Percentiles rank a stretch among this genome's conserved stretches.
Conservation (phyloP, 1,140 invertebrate species). For the Nephotettix cincticeps region DNA sequence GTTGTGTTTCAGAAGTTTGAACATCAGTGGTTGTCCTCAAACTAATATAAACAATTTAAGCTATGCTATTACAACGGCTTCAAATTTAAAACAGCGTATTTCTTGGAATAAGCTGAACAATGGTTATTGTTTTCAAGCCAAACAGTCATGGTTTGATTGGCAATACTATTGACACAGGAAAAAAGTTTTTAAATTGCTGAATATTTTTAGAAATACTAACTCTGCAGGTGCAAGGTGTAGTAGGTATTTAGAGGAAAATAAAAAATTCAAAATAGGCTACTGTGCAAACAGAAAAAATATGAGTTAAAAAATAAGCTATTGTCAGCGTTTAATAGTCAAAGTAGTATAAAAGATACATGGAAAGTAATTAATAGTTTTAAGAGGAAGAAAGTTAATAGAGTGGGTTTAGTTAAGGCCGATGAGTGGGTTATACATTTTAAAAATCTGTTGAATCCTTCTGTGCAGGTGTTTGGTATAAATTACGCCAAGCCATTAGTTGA, state of each 20-base stretch:
- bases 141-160: no score
- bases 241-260: background rate
- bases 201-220: background rate
- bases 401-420: background rate
- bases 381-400: background rate
- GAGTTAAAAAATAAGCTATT: background rate
- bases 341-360: background rate
- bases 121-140: background rate
- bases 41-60: background rate
- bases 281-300: no score
- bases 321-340: background rate
- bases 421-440: no score
- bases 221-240: no score
- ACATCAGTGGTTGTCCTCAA: no score
- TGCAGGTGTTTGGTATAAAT: background rate
- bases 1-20: background rate
- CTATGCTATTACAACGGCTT: background rate
- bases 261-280: background rate
- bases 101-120: background rate
- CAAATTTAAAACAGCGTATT: background rate
- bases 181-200: background rate
- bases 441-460: no score
- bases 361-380: background rate
- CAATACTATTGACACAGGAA: background rate
- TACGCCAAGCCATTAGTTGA: background rate